Base-by-base conservation (phyloP, 2,888 invertebrate genomes). In the Plutella xylostella region DNA sequence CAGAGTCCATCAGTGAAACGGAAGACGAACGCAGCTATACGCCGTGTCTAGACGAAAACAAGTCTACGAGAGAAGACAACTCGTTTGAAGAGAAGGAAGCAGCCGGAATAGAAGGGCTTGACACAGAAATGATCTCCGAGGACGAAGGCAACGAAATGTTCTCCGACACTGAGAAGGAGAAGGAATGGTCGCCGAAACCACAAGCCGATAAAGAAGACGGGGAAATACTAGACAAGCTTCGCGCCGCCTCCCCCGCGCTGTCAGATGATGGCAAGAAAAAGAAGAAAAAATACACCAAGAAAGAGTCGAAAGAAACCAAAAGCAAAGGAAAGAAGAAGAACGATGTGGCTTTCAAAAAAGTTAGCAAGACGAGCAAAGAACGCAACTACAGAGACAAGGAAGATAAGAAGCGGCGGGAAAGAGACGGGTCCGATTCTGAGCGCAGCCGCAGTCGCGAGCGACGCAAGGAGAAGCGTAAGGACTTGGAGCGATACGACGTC, bases 401-500 rank as follows among this genome's bases (percentile, higher is more conserved):
- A 75, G 39, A 67, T 55, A 53, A 54, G 51, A 55, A 58, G 21
- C 54, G 57, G 45, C 52, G 60, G 5, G 54, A 55, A 33, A 54
- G 48, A 15, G 55, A 58, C 15, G 52, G 53, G 48, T 55, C 57
- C 46, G 55, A 47, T 45, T 38, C 55, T 59, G 25, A 56, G 58
- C 45, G 64, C 61, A 38, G 51, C 55, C 41, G 61, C 38, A 64
- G 63, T 47, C 65, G 56, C 45, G 66, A 68, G 64, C 78, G 61
- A 63, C 72, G 57, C 61, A 80, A 58, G 54, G 84, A 72, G 50
- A 92, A 90, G 60, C 85, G 93, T 14, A 90, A 92, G 60, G 94
- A 94, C 60, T 74, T 95, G 42, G 92, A 91, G 57, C 86, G 94
- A 3, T 95, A 95, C 67, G 91, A 94, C 76, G 94, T 94, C 9